These are phyloP conservation scores for Sphecodes monilicornis DNA, from an alignment of 2,888 invertebrate genomes.

Conservation along the genomic window DNA sequence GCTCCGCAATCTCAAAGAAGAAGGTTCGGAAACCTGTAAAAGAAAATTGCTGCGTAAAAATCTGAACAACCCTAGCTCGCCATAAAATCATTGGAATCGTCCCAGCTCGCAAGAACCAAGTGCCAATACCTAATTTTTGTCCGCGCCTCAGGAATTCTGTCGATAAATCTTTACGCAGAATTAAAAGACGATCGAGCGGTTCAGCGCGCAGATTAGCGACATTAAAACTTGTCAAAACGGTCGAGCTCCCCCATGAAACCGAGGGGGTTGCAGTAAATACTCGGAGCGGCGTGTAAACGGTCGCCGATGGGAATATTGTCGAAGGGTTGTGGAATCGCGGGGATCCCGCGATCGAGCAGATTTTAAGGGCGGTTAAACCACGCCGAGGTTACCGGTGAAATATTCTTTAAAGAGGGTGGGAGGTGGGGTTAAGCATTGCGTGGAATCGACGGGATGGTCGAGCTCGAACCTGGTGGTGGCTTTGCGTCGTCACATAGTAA, in stretches of 20 bases:
- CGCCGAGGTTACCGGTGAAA: constrained; percentile 25
- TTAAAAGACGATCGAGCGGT: not conserved
- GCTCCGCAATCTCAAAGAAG: not conserved
- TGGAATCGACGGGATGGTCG: constrained; percentile 28
- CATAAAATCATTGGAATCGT: not conserved
- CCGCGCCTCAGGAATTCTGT: not conserved
- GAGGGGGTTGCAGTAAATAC: not conserved
- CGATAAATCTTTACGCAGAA: not conserved
- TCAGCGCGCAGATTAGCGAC: not conserved
- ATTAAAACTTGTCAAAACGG: constrained; percentile 2
- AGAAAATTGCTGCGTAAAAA: not conserved
- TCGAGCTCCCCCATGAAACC: not conserved
- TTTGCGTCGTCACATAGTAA: constrained; percentile 45
- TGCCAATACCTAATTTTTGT: not conserved
- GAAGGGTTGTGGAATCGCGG: constrained; percentile 6
- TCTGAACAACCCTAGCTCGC: not conserved
- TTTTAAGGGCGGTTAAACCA: constrained; percentile 27
- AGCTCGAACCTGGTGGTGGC: not conserved
- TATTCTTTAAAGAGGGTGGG: constrained; percentile 42
- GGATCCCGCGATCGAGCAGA: constrained; percentile 14
- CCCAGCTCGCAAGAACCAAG: not conserved
- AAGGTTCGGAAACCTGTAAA: not conserved
- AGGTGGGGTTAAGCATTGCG: constrained; percentile 35
- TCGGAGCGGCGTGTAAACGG: constrained; percentile 1
- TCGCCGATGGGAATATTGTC: not conserved